A percentile compares a stretch with the other conserved stretches of the same genome.
These are phyloP conservation scores for Brevipalpus yothersi DNA, from an alignment of 1,140 invertebrate genomes.

Conservation along the genomic window DNA sequence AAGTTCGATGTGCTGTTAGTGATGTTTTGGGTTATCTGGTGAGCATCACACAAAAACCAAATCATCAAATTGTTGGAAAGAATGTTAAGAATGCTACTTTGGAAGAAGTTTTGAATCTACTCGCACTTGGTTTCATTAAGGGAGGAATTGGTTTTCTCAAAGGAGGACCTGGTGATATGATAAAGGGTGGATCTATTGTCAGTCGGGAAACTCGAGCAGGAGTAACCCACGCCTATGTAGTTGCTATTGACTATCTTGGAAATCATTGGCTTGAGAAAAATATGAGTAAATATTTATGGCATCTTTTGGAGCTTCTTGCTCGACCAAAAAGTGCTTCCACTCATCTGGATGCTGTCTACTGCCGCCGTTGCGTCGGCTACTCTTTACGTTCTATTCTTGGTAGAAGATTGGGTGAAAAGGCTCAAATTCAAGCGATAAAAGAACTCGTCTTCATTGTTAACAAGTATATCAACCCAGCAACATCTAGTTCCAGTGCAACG, in stretches of 20 bases:
- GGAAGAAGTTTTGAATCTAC: conserved; percentile 67
- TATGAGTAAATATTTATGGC: conserved; percentile 51
- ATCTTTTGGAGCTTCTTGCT: conserved; percentile 72
- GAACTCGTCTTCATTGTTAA: conserved; percentile 73
- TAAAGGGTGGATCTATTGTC: conserved; percentile 72
- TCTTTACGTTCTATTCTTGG: conserved; percentile 74
- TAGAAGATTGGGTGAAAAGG: conserved; percentile 80
- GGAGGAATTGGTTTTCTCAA: conserved; percentile 87
- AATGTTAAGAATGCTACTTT: conserved; percentile 35
- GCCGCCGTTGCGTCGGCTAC: conserved; percentile 86
- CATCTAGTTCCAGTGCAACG: conserved; percentile 14
- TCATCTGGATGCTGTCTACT: conserved; percentile 92
- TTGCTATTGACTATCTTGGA: conserved; percentile 73
- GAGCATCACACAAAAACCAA: conserved; percentile 45
- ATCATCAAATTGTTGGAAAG: conserved; percentile 10
- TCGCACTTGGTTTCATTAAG: conserved; percentile 80
- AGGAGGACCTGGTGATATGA: conserved; percentile 67
- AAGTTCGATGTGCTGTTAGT: conserved; percentile 71
- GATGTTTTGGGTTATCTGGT: conserved; percentile 53
- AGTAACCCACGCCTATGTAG: conserved; percentile 76
- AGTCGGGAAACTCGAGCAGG: conserved; percentile 87
- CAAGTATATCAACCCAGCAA: conserved; percentile 66
- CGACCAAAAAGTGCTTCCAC: conserved; percentile 69
- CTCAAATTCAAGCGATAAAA: conserved; percentile 72
- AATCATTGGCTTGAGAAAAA: conserved; percentile 81